Evolutionary conservation across 2,113 vertebrate genomes (phyloP), one percentile per base, ranked within the genome.

Genomic region (Eulacestoma nigropectus): DNA sequence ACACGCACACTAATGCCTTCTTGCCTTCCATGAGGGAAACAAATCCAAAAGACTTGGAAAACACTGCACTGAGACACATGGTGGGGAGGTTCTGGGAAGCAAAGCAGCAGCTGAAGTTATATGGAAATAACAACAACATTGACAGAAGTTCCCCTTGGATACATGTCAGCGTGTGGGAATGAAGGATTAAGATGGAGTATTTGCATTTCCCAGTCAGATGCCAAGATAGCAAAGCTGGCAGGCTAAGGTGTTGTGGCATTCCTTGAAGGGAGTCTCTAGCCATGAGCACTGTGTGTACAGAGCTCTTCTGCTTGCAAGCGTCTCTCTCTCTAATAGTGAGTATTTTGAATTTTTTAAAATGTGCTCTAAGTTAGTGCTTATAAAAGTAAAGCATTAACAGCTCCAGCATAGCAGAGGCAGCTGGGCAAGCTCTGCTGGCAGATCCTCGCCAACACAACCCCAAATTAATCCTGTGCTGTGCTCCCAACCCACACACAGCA

Each of bases 161-260:
- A 64, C 59, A 68, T 59, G 79, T 92, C 95, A 90, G 91, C 8
- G 1, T 83, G 90, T 80, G 93, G 91, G 86, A 87, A 90, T 74
- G 86, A 84, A 50, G 93, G 94, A 95, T 95, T 93, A 93, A 86
- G 92, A 91, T 53, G 33, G 63, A 93, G 73, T 46, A 91, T 93
- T 95, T 93, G 87, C 86, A 80, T 62, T 95, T 90, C 95, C 65
- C 84, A n/a, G 78, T 93, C 83, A 87, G 91, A 95, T 93, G 83
- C 83, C 67, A 81, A 87, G 77, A 94, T 97, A 89, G 55, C 82
- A 70, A 41, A 90, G 57, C 87, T 88, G 91, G 89, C 76, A 85
- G 3, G 11, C 84, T 41, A 37, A 75, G 81, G 90, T 90, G 83
- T 69, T 83, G 82, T 73, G 70, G 69, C 2, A 1, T 80, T 92